phyloP scores from a whole-genome alignment of 2,888 invertebrate species.

The Caenorhabditis japonica region DNA sequence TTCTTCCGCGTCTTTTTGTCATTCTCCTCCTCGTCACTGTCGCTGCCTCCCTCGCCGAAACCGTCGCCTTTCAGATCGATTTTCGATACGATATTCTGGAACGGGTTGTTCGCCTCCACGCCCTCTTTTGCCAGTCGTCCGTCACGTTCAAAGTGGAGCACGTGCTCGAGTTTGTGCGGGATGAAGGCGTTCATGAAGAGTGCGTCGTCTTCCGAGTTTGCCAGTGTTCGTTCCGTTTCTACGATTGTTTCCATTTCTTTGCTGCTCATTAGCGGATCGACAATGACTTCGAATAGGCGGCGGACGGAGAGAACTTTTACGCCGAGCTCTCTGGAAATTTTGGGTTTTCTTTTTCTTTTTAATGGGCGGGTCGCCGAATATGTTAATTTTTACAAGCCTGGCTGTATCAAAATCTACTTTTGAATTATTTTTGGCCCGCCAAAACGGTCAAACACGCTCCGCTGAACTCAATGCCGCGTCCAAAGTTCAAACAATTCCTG shows the following conservation, averaged over 20 bases:
- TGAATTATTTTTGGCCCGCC: no score
- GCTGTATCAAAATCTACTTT: no score
- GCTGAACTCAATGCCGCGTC: no score
- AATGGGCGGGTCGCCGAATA: no score
- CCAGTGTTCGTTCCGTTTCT: slow-evolving; percentile 34
- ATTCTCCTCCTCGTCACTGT: slow-evolving; percentile 36
- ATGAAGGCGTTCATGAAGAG: slow-evolving; percentile 83
- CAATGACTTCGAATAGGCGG: slow-evolving; percentile 94
- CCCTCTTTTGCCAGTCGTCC: slow-evolving; percentile 85
- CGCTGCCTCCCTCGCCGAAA: slow-evolving; percentile 25
- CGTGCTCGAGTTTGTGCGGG: slow-evolving; percentile 91
- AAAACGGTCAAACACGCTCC: no score
- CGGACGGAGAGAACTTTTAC: slow-evolving; percentile 92
- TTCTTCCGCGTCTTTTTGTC: slow-evolving; percentile 53
- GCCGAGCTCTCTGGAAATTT: slow-evolving; percentile 85
- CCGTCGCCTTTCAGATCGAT: slow-evolving; percentile 85
- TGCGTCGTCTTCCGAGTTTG: slow-evolving; percentile 83
- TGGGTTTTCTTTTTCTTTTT: neutral
- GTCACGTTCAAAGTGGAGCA: slow-evolving; percentile 83
- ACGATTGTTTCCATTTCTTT: slow-evolving; percentile 63
- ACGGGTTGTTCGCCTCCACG: slow-evolving; percentile 81
- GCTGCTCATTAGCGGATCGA: slow-evolving; percentile 87
- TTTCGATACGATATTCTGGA: slow-evolving; percentile 87
- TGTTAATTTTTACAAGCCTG: no score
- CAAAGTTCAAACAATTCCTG: no score